Evolutionary conservation across 2,888 invertebrate species (phyloP).

Genomic region (Drosophila paramelanica): DNA sequence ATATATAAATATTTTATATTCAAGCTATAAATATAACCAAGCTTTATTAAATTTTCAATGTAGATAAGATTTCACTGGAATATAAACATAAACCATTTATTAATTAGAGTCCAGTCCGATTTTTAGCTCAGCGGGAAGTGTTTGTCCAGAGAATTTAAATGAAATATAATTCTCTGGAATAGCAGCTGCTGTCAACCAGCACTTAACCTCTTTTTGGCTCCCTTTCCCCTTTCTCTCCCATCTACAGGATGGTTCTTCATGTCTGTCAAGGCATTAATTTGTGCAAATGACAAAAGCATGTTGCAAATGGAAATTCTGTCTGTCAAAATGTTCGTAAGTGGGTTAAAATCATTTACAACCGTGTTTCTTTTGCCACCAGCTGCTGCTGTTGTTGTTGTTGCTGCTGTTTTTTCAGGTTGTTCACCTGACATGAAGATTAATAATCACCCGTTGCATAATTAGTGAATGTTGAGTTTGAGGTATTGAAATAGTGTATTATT

Average conservation of each 20-base stretch:
- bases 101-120: not conserved
- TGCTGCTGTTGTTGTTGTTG: conserved; percentile 1
- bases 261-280: conserved; percentile 65
- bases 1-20: no score
- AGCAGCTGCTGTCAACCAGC: conserved; percentile 35
- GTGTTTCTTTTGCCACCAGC: conserved; percentile 26
- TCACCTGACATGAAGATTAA: conserved; percentile 66
- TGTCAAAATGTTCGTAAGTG: conserved; percentile 67
- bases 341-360: conserved; percentile 69
- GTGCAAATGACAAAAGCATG: conserved; percentile 76
- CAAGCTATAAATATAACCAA: no score
- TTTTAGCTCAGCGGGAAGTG: not conserved
- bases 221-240: not conserved
- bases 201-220: conserved; percentile 15
- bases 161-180: conserved; percentile 16
- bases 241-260: not conserved
- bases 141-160: not conserved
- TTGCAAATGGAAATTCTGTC: conserved; percentile 73
- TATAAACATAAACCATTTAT: not conserved
- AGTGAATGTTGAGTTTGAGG: conserved; percentile 34
- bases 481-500: conserved; percentile 17
- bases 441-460: conserved; percentile 69
- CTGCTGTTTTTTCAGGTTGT: conserved; percentile 14
- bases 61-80: no score
- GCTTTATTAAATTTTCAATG: no score